These are phyloP conservation scores for Leptoteleia sp. DNA, from an alignment of 1,140 invertebrate species.

Conservation along the genomic window DNA sequence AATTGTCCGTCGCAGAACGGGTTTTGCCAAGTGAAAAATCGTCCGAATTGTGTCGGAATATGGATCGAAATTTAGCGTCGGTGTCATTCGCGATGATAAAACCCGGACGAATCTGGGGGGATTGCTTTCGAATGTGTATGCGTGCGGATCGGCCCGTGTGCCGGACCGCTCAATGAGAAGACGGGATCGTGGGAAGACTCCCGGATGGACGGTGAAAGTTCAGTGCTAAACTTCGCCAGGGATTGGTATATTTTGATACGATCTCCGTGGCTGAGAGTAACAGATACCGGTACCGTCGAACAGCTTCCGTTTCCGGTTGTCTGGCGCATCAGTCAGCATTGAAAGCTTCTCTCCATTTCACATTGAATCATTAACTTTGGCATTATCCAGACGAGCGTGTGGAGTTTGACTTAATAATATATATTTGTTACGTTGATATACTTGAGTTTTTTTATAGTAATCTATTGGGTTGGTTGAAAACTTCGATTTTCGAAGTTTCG, in stretches of 20 bases:
- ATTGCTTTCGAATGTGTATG: slow-evolving; percentile 45
- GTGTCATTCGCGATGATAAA: slow-evolving; percentile 29
- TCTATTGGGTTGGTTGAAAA: too few species aligned
- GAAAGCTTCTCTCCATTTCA: slow-evolving; percentile 11
- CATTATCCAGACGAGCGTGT: background rate
- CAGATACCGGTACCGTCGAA: slow-evolving; percentile 43
- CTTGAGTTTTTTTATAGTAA: too few species aligned
- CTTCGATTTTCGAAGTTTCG: too few species aligned
- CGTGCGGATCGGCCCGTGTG: slow-evolving; percentile 19
- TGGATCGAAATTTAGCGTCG: slow-evolving; percentile 27
- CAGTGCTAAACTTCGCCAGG: slow-evolving; percentile 59
- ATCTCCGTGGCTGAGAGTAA: slow-evolving; percentile 61
- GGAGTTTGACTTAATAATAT: too few species aligned
- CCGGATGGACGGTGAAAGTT: slow-evolving; percentile 72
- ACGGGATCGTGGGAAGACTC: slow-evolving; percentile 69
- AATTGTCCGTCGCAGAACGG: slow-evolving; percentile 10
- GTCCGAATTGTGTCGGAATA: slow-evolving; percentile 23
- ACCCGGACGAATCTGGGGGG: slow-evolving; percentile 21
- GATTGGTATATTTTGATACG: slow-evolving; percentile 67
- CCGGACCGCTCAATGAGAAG: slow-evolving; percentile 54
- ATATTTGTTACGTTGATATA: too few species aligned
- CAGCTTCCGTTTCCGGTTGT: slow-evolving; percentile 68
- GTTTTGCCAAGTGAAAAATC: slow-evolving; percentile 39
- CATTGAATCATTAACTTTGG: slow-evolving; percentile 17
- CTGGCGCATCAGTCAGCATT: slow-evolving; percentile 22